These are phyloP conservation scores for Pantelozetes paolii DNA, from an alignment of 2,888 invertebrate genomes.

Conservation along the genomic window DNA sequence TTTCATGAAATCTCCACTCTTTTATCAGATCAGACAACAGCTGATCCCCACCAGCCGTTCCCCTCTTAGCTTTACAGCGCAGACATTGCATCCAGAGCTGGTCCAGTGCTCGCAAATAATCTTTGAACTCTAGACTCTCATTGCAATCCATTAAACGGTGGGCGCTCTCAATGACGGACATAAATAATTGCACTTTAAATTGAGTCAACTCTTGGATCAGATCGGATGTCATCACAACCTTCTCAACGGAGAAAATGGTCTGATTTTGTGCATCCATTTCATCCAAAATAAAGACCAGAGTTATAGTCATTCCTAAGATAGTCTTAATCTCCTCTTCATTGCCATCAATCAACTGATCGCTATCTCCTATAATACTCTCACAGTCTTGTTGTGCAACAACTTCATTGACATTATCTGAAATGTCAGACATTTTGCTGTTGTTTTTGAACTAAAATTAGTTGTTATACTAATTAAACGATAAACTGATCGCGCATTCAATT, in stretches of 20 bases:
- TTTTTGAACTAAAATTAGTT: too few relatives aligned
- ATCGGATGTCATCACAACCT: background rate
- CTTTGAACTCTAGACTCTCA: background rate
- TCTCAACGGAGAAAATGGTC: background rate
- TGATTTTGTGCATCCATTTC: background rate
- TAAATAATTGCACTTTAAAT: background rate
- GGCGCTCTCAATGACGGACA: background rate
- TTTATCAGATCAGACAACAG: background rate
- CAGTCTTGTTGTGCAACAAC: too few relatives aligned
- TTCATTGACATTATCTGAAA: too few relatives aligned
- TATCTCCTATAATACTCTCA: too few relatives aligned
- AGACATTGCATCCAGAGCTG: background rate
- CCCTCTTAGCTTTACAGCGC: background rate
- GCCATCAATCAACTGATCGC: background rate
- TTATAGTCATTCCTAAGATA: background rate
- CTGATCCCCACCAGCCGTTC: background rate
- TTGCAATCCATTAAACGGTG: background rate
- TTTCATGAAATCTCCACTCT: background rate
- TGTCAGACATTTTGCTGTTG: too few relatives aligned
- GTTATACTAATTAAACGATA: too few relatives aligned
- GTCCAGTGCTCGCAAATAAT: background rate
- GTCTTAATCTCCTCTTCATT: background rate
- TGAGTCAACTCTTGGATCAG: background rate
- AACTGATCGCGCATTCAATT: too few relatives aligned
- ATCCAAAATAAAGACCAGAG: background rate